These are phyloP conservation scores for Trichonephila clavipes DNA, from an alignment of 1,140 invertebrate genomes.

Conservation along the genomic window DNA sequence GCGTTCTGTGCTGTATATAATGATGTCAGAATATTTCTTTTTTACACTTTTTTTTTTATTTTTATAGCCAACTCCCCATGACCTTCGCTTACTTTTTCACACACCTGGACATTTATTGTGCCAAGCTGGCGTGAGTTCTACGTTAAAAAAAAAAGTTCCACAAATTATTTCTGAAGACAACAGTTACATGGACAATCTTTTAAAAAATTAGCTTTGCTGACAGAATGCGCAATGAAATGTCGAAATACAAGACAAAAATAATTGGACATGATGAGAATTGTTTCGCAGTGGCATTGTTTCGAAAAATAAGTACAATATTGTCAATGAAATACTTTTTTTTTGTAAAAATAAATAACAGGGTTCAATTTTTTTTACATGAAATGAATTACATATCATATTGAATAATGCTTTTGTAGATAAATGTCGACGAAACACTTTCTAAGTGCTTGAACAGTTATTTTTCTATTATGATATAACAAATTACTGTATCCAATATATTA, in stretches of 20 bases:
- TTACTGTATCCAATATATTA: too few relatives aligned
- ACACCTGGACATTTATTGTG: background rate
- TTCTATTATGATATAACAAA: too few relatives aligned
- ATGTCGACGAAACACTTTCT: too few relatives aligned
- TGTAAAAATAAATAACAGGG: too few relatives aligned
- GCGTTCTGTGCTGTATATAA: background rate
- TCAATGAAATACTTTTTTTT: background rate
- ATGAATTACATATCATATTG: too few relatives aligned
- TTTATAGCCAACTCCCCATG: background rate
- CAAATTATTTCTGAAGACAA: background rate
- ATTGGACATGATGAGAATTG: conserved; percentile 2
- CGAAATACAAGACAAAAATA: background rate
- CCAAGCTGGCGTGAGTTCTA: background rate
- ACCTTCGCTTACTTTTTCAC: conserved; percentile 47
- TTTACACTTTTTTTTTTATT: background rate
- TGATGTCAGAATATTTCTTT: conserved; percentile 12
- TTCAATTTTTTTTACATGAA: too few relatives aligned
- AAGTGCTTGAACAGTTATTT: too few relatives aligned
- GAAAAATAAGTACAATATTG: background rate
- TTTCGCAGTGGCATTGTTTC: background rate
- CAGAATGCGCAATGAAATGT: background rate
- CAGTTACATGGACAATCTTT: background rate
- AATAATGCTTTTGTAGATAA: too few relatives aligned
- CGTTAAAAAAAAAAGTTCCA: background rate
- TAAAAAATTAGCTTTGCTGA: background rate